A percentile compares a stretch with the other conserved stretches of the same genome.
phyloP scores from a whole-genome alignment of 2,113 vertebrate genomes.

The Psammodynastes pulverulentus region DNA sequence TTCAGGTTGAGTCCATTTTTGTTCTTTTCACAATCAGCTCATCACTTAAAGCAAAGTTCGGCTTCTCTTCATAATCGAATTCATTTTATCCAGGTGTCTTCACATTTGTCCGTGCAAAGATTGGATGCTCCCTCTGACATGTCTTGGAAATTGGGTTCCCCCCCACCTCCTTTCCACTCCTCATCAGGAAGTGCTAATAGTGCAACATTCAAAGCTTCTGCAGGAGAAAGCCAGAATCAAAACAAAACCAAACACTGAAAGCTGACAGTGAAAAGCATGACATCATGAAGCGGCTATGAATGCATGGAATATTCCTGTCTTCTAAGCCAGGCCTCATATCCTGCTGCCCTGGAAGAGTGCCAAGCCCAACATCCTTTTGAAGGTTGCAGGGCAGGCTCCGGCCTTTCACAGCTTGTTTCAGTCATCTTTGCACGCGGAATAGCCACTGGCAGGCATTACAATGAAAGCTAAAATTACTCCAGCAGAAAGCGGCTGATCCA shows the following conservation, averaged over 20 bases:
- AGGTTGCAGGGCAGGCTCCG: constrained; percentile 78
- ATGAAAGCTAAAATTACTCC: constrained; percentile 76
- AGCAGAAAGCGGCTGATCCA: constrained; percentile 65
- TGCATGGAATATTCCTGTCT: constrained; percentile 65
- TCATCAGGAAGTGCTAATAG: constrained; percentile 62
- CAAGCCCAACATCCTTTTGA: constrained; percentile 82
- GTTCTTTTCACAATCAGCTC: constrained; percentile 12
- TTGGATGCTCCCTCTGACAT: constrained; percentile 2
- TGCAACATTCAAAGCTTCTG: constrained; percentile 47
- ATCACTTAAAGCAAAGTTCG: background rate
- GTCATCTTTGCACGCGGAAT: constrained; percentile 67
- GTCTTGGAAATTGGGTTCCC: constrained; percentile 26
- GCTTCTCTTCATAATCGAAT: constrained; percentile 11
- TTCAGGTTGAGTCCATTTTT: background rate
- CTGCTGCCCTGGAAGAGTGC: constrained; percentile 73
- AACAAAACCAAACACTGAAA: constrained; percentile 42
- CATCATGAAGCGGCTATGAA: constrained; percentile 71
- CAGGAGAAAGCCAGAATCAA: constrained; percentile 53
- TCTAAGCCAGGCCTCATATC: constrained; percentile 73
- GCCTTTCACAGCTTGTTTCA: constrained; percentile 79
- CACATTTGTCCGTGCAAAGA: constrained; percentile 25
- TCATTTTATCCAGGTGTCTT: constrained; percentile 13
- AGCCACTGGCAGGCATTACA: constrained; percentile 66
- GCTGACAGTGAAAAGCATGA: constrained; percentile 61
- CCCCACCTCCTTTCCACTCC: background rate